Conservation (phyloP, 2,113 vertebrate species). For the Oryzias melastigma region DNA sequence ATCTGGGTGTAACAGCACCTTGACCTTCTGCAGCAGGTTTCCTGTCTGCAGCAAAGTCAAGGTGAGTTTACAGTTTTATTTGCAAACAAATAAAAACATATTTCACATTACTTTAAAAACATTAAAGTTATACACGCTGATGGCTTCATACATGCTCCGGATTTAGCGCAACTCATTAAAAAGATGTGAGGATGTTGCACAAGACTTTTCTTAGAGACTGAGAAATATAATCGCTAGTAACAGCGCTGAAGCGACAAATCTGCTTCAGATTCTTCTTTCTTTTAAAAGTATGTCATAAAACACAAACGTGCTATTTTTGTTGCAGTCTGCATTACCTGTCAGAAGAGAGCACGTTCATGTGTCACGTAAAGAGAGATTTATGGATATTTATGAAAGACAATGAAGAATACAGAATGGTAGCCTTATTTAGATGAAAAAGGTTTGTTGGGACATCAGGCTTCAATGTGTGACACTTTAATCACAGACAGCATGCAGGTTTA, state of each 20-base stretch:
- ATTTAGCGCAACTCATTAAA: too few relatives aligned
- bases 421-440: conserved; percentile 69
- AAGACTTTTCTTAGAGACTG: conserved; percentile 7
- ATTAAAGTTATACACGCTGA: too few relatives aligned
- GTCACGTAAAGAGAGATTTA: conserved; percentile 61
- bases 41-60: too few relatives aligned
- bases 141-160: too few relatives aligned
- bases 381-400: conserved; percentile 58
- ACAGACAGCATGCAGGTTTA: conserved; percentile 57
- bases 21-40: too few relatives aligned
- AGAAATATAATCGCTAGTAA: conserved; percentile 1
- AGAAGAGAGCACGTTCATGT: conserved; percentile 58
- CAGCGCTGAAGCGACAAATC: conserved; percentile 26
- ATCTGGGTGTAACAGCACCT: too few relatives aligned
- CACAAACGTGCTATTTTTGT: conserved; percentile 65
- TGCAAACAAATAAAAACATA: too few relatives aligned
- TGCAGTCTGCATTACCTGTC: conserved; percentile 59
- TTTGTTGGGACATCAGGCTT: conserved; percentile 61
- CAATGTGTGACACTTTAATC: conserved; percentile 61
- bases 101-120: too few relatives aligned
- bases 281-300: conserved; percentile 45
- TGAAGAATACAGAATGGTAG: conserved; percentile 52
- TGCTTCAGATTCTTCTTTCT: conserved; percentile 32
- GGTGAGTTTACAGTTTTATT: too few relatives aligned
- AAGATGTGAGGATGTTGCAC: background rate